Percentiles rank a stretch among this genome's conserved stretches.
phyloP scores from a whole-genome alignment of 2,113 vertebrate species.

The Cathartes aura region DNA sequence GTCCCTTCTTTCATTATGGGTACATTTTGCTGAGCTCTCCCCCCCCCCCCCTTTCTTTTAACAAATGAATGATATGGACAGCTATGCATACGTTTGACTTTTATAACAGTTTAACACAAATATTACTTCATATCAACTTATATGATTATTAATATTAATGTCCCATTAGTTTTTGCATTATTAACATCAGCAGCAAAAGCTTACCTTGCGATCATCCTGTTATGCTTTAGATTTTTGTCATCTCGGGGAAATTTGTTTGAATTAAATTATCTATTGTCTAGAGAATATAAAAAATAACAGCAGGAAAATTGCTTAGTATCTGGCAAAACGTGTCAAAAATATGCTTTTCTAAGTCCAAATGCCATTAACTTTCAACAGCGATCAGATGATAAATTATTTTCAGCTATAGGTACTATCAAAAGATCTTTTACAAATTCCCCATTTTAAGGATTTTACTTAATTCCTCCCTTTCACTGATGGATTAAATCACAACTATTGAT shows the following conservation, averaged over 20 bases:
- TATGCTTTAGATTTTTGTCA: conserved; percentile 49
- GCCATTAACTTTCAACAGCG: not conserved
- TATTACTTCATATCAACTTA: conserved; percentile 43
- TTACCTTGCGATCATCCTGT: conserved; percentile 31
- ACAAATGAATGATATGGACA: conserved; percentile 76
- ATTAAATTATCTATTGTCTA: conserved; percentile 68
- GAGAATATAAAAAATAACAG: conserved; percentile 53
- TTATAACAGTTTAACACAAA: conserved; percentile 64
- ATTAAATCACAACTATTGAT: conserved; percentile 86
- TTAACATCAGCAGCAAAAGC: conserved; percentile 39
- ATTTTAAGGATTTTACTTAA: conserved; percentile 84
- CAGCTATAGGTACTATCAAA: conserved; percentile 58
- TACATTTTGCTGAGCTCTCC: conserved; percentile 82
- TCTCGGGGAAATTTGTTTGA: conserved; percentile 55
- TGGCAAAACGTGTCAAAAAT: conserved; percentile 31
- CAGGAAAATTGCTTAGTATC: conserved; percentile 37
- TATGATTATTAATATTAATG: conserved; percentile 66
- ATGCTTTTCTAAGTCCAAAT: conserved; percentile 40
- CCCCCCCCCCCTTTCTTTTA: conserved; percentile 58
- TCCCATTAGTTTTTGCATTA: conserved; percentile 50
- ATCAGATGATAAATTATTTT: conserved; percentile 70
- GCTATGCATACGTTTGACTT: conserved; percentile 72
- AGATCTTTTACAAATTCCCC: conserved; percentile 78
- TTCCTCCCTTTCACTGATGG: conserved; percentile 81
- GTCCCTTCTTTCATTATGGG: conserved; percentile 92